These are phyloP conservation scores for Gymnocephalus cernua DNA, from an alignment of 2,113 vertebrate genomes.

Conservation along the genomic window DNA sequence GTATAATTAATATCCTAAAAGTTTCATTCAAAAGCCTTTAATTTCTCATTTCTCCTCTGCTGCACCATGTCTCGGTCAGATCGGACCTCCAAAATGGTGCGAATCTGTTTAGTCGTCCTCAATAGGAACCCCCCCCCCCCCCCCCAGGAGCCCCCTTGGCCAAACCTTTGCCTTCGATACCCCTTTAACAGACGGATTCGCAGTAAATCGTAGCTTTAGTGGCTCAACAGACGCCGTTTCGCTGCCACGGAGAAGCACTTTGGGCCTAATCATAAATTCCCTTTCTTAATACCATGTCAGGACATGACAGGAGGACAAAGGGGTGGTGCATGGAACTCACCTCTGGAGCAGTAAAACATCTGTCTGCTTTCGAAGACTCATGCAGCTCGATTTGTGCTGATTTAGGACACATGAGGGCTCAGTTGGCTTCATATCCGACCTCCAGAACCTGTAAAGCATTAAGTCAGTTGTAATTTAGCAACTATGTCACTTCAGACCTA, in stretches of 20 bases:
- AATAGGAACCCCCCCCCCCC: too few relatives aligned
- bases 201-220: slow-evolving; percentile 60
- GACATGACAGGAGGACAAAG: slow-evolving; percentile 70
- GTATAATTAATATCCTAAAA: background rate
- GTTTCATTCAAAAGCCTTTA: background rate
- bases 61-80: background rate
- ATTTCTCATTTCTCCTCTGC: too few relatives aligned
- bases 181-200: slow-evolving; percentile 51
- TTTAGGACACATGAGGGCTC: slow-evolving; percentile 39
- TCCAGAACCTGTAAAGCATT: slow-evolving; percentile 34
- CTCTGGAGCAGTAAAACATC: slow-evolving; percentile 77
- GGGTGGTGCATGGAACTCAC: slow-evolving; percentile 72
- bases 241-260: slow-evolving; percentile 69
- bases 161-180: slow-evolving; percentile 30
- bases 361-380: slow-evolving; percentile 49
- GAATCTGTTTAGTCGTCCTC: background rate
- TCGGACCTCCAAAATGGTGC: background rate
- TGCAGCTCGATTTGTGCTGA: slow-evolving; percentile 49
- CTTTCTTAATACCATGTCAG: slow-evolving; percentile 65
- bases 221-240: slow-evolving; percentile 59
- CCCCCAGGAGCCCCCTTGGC: background rate
- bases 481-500: slow-evolving; percentile 6
- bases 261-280: slow-evolving; percentile 71
- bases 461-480: slow-evolving; percentile 40
- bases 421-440: slow-evolving; percentile 45